Evolutionary conservation across 2,113 vertebrate genomes (phyloP), one percentile per base, ranked within the genome.

Genomic region (Mugil cephalus): DNA sequence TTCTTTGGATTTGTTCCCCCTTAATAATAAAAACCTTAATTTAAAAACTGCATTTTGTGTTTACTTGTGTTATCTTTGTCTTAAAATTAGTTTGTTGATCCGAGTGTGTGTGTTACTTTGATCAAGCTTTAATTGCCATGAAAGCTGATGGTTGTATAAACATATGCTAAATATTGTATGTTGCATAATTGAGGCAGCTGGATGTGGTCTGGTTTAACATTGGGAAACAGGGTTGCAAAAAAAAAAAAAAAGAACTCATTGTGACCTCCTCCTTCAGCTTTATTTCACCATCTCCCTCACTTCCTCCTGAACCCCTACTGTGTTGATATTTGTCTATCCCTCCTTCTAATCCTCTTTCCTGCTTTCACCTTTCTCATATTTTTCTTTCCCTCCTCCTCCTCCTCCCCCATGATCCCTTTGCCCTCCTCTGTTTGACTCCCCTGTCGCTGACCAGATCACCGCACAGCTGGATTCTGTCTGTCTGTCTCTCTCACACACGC

Each of bases 341-440:
- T 43, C 8, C 5, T 14, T 79, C 10, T 68, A 60, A 52, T 59
- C 65, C 66, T 38, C 39, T 50, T 54, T 39, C 36, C 18, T 64
- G 65, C 66, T 50, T 74, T 85, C 79, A 74, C 79, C 82, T 82
- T 70, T 73, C 54, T 80, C 39, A 65, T 61, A 66, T 69, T 74
- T 87, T 55, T 53, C 63, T 74, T 45, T 8, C 55, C 59, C 34
- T 40, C 30, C 59, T n/a, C 18, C 21, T 59, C 72, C 76, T 84
- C 78, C 87, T 54, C 84, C 83, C 74, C 52, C 84, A 80, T 79
- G 82, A 87, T 59, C 80, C 39, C 63, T 71, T n/a, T 76, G 69
- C 67, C 64, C 67, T 77, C 10, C 39, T 81, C 55, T 56, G 67
- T 73, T 35, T 12, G 56, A 74, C 79, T 86, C 85, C 67, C 65